Percentiles rank a stretch among this genome's conserved stretches.
Evolutionary conservation across 92 coral and sea anemone genomes (phyloP).

Genomic region (Palythoa caribaeorum): DNA sequence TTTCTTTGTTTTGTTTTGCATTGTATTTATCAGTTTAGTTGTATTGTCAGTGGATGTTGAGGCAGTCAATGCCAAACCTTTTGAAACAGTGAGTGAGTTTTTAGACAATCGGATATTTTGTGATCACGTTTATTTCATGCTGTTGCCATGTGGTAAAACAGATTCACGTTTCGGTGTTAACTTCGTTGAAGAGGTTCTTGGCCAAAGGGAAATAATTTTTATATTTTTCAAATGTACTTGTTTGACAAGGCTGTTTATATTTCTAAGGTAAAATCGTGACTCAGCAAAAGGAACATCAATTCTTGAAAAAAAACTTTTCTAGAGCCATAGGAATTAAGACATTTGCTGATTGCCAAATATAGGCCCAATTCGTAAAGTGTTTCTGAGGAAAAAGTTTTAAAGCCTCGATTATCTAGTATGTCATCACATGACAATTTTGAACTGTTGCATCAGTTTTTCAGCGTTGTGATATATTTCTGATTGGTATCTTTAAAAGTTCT

Average conservation of each 20-base stretch:
- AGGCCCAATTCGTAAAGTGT: background rate
- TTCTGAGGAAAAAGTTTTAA: background rate
- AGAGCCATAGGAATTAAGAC: background rate
- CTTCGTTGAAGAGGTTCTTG: background rate
- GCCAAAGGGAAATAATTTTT: background rate
- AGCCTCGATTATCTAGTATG: background rate
- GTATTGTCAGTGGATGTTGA: background rate
- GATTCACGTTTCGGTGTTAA: background rate
- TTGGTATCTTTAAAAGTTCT: background rate
- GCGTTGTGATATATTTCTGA: background rate
- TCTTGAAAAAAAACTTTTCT: background rate
- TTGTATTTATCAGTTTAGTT: constrained; percentile 1
- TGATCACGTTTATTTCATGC: background rate
- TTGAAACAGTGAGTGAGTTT: background rate
- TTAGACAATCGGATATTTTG: background rate
- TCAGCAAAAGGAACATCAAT: background rate
- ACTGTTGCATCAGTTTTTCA: background rate
- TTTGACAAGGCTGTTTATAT: background rate
- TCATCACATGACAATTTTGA: background rate
- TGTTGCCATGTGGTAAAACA: too few relatives aligned
- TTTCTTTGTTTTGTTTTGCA: constrained; percentile 11
- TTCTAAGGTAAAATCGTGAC: background rate
- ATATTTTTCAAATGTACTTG: background rate
- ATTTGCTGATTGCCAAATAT: constrained; percentile 40
- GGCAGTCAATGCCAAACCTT: background rate